Conservation (phyloP, 2,888 invertebrate genomes). For the Acleris emargana region DNA sequence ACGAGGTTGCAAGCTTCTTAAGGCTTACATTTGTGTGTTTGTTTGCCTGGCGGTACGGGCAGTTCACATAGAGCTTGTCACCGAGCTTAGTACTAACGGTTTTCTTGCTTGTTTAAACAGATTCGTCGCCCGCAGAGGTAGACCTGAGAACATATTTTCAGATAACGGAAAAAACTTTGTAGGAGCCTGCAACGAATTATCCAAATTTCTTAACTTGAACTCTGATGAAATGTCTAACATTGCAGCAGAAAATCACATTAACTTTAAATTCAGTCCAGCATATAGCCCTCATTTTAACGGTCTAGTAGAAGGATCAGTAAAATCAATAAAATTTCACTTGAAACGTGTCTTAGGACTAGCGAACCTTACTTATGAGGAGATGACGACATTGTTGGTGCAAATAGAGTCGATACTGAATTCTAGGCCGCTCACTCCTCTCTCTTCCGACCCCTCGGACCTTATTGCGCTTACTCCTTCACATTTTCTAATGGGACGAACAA, state of each 20-base stretch:
- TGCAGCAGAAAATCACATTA: too few relatives aligned
- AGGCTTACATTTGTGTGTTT: background rate
- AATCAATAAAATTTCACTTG: background rate
- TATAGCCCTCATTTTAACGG: background rate
- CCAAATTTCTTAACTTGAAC: background rate
- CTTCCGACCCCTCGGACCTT: background rate
- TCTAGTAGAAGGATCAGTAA: background rate
- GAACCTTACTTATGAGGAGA: background rate
- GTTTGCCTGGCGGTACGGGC: background rate
- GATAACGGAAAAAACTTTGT: background rate
- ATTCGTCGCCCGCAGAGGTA: background rate
- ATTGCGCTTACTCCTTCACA: conserved; percentile 1
- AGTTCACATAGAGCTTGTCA: background rate
- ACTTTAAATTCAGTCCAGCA: too few relatives aligned
- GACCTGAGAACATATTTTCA: background rate
- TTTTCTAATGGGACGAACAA: background rate
- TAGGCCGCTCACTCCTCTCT: background rate
- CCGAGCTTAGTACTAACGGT: background rate
- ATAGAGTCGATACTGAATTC: background rate
- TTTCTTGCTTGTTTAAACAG: background rate
- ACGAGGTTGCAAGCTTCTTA: background rate
- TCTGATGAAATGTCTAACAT: background rate
- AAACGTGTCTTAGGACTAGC: background rate
- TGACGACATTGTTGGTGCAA: background rate
- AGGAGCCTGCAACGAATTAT: background rate